Evolutionary conservation across 2,888 invertebrate species (phyloP).

Genomic region (Idaea straminata): DNA sequence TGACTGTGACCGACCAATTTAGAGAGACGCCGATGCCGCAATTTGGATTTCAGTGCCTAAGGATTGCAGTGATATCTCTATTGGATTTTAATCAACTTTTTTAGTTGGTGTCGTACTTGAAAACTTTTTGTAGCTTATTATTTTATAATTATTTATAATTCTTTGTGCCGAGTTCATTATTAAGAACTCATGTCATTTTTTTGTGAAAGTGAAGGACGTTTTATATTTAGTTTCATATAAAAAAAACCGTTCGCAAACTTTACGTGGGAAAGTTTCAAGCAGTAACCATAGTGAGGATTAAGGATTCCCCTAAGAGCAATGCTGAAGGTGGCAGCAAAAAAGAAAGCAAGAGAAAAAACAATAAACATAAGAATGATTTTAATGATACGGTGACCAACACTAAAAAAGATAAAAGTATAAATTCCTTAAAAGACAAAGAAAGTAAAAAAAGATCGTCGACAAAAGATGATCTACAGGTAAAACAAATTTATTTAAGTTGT

Average conservation of each 20-base stretch:
- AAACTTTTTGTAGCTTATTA: background rate
- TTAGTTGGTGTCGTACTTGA: constrained; percentile 12
- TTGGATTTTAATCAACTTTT: constrained; percentile 41
- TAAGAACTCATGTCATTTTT: background rate
- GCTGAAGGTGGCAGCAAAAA: constrained; percentile 81
- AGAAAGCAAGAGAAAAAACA: constrained; percentile 83
- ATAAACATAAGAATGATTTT: constrained; percentile 79
- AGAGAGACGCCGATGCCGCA: constrained; percentile 41
- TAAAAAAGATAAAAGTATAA: constrained; percentile 58
- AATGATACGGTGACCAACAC: constrained; percentile 72
- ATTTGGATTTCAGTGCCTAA: constrained; percentile 72
- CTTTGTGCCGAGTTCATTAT: constrained; percentile 7
- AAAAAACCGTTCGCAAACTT: background rate
- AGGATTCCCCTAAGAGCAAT: constrained; percentile 82
- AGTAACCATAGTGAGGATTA: constrained; percentile 85
- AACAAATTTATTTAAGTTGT: constrained; percentile 8
- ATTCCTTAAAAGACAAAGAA: constrained; percentile 60
- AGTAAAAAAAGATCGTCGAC: constrained; percentile 48
- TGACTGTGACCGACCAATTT: constrained; percentile 35
- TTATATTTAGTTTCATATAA: background rate
- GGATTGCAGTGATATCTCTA: constrained; percentile 71
- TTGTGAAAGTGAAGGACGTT: background rate
- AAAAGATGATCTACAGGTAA: constrained; percentile 64
- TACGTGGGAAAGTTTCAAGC: constrained; percentile 38
- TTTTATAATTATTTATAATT: constrained; percentile 7